phyloP scores from a whole-genome alignment of 2,797 vertebrate species.

The Valencia hispanica region DNA sequence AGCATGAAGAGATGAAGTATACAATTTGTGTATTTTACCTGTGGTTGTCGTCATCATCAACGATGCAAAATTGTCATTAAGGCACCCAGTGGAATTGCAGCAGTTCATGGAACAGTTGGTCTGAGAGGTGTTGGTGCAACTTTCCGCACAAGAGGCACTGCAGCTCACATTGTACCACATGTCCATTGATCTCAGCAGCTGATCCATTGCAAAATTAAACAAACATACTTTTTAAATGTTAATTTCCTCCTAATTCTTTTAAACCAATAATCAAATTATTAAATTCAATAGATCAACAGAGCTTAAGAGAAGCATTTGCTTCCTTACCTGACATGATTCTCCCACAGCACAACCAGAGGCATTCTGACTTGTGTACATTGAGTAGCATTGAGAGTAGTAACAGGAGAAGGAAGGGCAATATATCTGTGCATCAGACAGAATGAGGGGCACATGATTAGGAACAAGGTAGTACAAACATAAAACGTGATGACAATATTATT shows the following conservation, averaged over 20 bases:
- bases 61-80: constrained; percentile 62
- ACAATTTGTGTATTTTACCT: constrained; percentile 55
- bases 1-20: neutral
- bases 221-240: neutral
- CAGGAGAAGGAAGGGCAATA: constrained; percentile 76
- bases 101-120: constrained; percentile 75
- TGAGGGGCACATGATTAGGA: neutral
- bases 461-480: neutral
- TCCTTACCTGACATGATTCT: constrained; percentile 75
- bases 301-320: constrained; percentile 6
- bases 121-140: constrained; percentile 44
- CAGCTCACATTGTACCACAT: constrained; percentile 72
- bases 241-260: neutral
- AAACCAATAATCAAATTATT: neutral
- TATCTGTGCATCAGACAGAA: constrained; percentile 12
- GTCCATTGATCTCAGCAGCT: constrained; percentile 72
- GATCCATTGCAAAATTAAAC: constrained; percentile 43
- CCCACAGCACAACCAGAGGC: constrained; percentile 39
- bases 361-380: constrained; percentile 62
- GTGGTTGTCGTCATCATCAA: constrained; percentile 62
- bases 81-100: constrained; percentile 77
- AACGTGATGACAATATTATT: neutral
- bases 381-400: constrained; percentile 72
- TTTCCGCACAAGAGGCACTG: constrained; percentile 60
- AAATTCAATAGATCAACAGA: neutral